phyloP scores from a whole-genome alignment of 2,797 vertebrate genomes.

The Sebastes flavidus region DNA sequence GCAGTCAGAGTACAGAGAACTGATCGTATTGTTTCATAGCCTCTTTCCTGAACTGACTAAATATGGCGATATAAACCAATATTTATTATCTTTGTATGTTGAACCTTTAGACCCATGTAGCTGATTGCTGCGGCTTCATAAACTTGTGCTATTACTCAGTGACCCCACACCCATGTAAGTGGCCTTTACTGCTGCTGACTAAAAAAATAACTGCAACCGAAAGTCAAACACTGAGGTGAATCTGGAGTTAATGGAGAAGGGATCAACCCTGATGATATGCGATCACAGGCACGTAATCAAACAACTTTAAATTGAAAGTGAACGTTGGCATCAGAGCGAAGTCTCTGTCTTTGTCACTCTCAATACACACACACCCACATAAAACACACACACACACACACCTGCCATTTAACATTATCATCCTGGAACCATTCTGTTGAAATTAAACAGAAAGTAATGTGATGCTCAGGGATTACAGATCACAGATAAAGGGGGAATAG shows the following conservation, averaged over 20 bases:
- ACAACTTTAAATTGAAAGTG: background rate
- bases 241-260: no score
- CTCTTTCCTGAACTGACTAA: background rate
- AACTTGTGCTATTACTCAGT: slow-evolving; percentile 17
- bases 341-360: background rate
- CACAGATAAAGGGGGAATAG: no score
- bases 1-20: background rate
- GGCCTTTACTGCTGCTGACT: background rate
- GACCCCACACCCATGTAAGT: slow-evolving; percentile 22
- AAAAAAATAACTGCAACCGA: background rate
- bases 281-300: background rate
- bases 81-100: slow-evolving; percentile 11
- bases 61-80: background rate
- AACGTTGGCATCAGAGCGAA: background rate
- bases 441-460: slow-evolving; percentile 18
- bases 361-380: background rate
- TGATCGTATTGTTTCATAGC: background rate
- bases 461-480: background rate
- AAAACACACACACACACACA: background rate
- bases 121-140: background rate
- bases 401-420: background rate
- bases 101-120: slow-evolving; percentile 62
- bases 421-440: background rate
- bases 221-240: slow-evolving; percentile 31
- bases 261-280: background rate